These are phyloP conservation scores for Etheostoma spectabile DNA, from an alignment of 2,113 vertebrate genomes.

Conservation along the genomic window DNA sequence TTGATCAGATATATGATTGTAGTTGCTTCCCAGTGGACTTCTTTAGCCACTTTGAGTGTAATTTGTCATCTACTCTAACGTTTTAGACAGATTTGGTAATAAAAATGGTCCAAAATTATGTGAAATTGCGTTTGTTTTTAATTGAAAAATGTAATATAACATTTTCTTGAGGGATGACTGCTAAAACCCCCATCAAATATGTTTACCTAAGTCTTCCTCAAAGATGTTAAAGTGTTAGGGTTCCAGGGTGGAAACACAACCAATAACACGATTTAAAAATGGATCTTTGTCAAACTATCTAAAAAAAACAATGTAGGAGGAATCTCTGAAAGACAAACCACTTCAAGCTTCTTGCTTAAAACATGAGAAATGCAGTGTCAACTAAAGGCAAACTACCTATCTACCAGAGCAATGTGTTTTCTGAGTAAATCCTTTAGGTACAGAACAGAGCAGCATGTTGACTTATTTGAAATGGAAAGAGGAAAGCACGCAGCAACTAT, in stretches of 20 bases:
- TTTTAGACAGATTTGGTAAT: too few relatives aligned
- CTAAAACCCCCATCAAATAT: too few relatives aligned
- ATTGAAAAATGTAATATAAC: too few relatives aligned
- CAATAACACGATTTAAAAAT: neutral
- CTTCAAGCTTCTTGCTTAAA: neutral
- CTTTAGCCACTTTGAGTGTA: too few relatives aligned
- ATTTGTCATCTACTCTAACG: too few relatives aligned
- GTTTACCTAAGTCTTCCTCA: too few relatives aligned
- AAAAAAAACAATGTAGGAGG: neutral
- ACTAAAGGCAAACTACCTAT: neutral
- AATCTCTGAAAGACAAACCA: neutral
- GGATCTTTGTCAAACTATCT: neutral
- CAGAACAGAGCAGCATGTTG: neutral
- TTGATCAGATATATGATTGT: too few relatives aligned
- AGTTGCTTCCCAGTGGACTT: too few relatives aligned
- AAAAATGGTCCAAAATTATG: too few relatives aligned
- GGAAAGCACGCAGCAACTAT: neutral
- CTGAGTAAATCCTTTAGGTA: neutral
- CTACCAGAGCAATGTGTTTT: neutral
- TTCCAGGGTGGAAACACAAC: neutral
- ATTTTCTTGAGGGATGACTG: too few relatives aligned
- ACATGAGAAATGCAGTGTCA: neutral
- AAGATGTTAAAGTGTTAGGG: too few relatives aligned
- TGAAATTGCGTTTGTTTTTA: too few relatives aligned
- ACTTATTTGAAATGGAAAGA: neutral